phyloP scores from a whole-genome alignment of 2,797 vertebrate genomes.

The Betta splendens region DNA sequence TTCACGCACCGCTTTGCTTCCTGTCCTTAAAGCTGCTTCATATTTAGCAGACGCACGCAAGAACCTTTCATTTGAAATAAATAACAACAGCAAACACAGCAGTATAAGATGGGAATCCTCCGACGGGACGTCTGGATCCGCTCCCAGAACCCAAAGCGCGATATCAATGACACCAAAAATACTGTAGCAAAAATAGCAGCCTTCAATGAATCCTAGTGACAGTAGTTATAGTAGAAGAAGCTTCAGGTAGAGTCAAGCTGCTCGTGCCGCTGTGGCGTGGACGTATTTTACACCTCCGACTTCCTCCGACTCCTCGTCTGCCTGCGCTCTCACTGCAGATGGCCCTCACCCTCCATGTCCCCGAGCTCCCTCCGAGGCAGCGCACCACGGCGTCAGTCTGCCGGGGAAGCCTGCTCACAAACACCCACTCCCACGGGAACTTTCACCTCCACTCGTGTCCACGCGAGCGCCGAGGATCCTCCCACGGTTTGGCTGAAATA shows the following conservation, averaged over 20 bases:
- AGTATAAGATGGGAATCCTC: conserved; percentile 23
- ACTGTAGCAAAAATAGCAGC: conserved; percentile 73
- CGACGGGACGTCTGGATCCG: conserved; percentile 36
- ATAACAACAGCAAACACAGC: conserved; percentile 22
- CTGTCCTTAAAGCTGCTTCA: not conserved
- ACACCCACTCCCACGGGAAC: conserved; percentile 68
- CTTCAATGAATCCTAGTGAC: conserved; percentile 53
- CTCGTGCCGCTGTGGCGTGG: conserved; percentile 49
- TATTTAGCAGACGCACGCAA: not conserved
- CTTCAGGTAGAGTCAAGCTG: conserved; percentile 57
- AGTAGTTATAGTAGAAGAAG: too few species aligned
- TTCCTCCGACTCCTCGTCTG: conserved; percentile 67
- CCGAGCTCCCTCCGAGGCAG: conserved; percentile 50
- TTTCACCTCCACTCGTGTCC: conserved; percentile 61
- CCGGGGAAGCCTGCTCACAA: conserved; percentile 71
- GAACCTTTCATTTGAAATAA: conserved; percentile 5
- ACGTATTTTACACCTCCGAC: conserved; percentile 62
- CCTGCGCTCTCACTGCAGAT: conserved; percentile 80
- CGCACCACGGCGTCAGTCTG: conserved; percentile 67
- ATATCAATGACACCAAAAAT: conserved; percentile 63
- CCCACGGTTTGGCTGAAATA: conserved; percentile 24
- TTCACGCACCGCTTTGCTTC: too few species aligned
- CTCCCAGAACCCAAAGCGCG: conserved; percentile 46
- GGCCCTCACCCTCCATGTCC: conserved; percentile 71
- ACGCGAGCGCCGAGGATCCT: conserved; percentile 44